Evolutionary conservation across 2,113 vertebrate genomes (phyloP).

Genomic region (Hemichromis elongatus): DNA sequence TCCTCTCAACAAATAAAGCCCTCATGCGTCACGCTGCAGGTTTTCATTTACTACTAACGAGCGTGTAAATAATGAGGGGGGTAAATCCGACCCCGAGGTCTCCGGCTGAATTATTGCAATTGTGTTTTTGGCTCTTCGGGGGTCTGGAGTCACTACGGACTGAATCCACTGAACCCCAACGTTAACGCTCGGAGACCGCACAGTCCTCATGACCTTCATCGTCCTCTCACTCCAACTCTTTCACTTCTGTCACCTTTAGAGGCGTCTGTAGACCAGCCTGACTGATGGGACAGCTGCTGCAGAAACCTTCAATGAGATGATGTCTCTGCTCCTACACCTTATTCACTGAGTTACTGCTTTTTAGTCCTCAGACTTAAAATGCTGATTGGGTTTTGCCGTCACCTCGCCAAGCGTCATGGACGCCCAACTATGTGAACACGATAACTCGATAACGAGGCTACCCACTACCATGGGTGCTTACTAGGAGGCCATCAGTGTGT

Average conservation of each 20-base stretch:
- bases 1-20: not conserved
- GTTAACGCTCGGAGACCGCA: not conserved
- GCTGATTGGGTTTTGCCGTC: not conserved
- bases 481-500: not conserved
- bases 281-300: not conserved
- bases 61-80: constrained; percentile 47
- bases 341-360: not conserved
- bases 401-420: not conserved
- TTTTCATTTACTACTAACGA: constrained; percentile 57
- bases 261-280: not conserved
- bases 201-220: constrained; percentile 28
- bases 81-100: not conserved
- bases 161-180: constrained; percentile 23
- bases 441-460: not conserved
- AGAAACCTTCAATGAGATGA: not conserved
- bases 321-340: not conserved
- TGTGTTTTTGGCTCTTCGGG: constrained; percentile 16
- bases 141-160: constrained; percentile 22
- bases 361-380: not conserved
- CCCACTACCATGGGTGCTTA: not conserved
- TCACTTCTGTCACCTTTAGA: not conserved
- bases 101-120: constrained; percentile 26
- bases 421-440: not conserved
- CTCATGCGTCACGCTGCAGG: constrained; percentile 18
- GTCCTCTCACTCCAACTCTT: not conserved